Conservation (phyloP, 2,113 vertebrate genomes). For the western clawed frog (Xenopus tropicalis) region UCB_Xtro_10.0 CM004448.2:48245001-48245500, state of each 20-base stretch:
- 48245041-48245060: no score
- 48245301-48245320: constrained; percentile 62
- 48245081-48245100: no score
- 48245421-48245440: background rate
- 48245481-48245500: constrained; percentile 2
- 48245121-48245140: background rate
- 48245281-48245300: constrained; percentile 54
- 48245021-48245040: no score
- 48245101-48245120: no score
- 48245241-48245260: constrained; percentile 57
- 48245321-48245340: constrained; percentile 59
- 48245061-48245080: no score
- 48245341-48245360: constrained; percentile 57
- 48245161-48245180: constrained; percentile 7
- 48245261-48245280: constrained; percentile 57
- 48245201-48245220: constrained; percentile 33
- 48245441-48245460: background rate
- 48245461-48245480: background rate
- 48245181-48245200: constrained; percentile 36
- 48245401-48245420: constrained; percentile 52
- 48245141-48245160: background rate
- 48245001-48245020: no score
- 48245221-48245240: constrained; percentile 48
- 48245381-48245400: constrained; percentile 64
- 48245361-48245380: constrained; percentile 56